A percentile compares a stretch with the other conserved stretches of the same genome.
Conservation (phyloP, 2,888 invertebrate genomes). For the Sminthurinus aureus region DNA sequence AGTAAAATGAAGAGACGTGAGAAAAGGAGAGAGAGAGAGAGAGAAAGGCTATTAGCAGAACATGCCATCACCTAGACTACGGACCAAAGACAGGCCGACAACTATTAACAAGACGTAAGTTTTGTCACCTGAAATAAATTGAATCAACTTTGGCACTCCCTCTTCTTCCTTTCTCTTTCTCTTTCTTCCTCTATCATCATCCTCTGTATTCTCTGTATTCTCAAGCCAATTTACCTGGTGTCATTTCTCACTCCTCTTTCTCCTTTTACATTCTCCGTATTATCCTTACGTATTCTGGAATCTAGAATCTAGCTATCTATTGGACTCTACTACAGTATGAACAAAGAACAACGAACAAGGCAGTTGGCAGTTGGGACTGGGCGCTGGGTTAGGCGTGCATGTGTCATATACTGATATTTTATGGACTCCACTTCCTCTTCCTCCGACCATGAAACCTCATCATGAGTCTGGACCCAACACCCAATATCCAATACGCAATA, state of each 20-base stretch:
- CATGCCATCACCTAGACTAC: slow-evolving; percentile 56
- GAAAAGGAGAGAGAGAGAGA: not conserved
- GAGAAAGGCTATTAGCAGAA: slow-evolving; percentile 29
- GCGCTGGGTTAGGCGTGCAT: too few species aligned
- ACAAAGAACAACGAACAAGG: too few species aligned
- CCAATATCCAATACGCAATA: too few species aligned
- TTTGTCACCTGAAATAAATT: slow-evolving; percentile 39
- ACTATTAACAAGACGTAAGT: slow-evolving; percentile 40
- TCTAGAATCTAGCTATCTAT: too few species aligned
- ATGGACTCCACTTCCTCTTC: not conserved
- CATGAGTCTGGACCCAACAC: not conserved
- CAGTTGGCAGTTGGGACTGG: too few species aligned
- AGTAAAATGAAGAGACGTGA: not conserved
- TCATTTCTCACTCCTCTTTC: not conserved
- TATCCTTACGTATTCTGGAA: too few species aligned
- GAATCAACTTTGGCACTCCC: slow-evolving; percentile 34
- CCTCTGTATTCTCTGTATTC: slow-evolving; percentile 3
- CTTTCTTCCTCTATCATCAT: slow-evolving; percentile 17
- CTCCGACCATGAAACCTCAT: not conserved
- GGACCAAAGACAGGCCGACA: slow-evolving; percentile 33
- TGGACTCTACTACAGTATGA: too few species aligned
- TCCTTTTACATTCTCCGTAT: not conserved
- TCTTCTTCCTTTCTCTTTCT: not conserved
- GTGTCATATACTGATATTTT: not conserved
- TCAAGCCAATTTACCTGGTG: slow-evolving; percentile 33